These are phyloP conservation scores for Taurulus bubalis DNA, from an alignment of 2,113 vertebrate species.

Conservation along the genomic window DNA sequence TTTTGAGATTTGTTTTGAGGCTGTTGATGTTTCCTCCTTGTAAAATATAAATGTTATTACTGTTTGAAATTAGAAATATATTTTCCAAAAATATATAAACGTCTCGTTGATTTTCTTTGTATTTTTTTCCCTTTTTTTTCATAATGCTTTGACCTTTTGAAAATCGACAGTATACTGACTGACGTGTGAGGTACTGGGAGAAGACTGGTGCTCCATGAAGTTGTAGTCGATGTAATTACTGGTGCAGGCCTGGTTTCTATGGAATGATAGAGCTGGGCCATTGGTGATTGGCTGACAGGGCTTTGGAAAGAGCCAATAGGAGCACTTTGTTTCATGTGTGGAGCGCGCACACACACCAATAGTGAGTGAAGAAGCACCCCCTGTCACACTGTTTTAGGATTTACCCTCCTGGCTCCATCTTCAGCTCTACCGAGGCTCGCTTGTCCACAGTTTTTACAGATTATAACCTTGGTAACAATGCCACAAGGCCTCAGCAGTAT, in stretches of 20 bases:
- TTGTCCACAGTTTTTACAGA: constrained; percentile 68
- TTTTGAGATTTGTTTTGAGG: constrained; percentile 35
- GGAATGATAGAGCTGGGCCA: constrained; percentile 61
- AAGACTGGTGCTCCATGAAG: constrained; percentile 53
- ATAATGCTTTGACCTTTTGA: constrained; percentile 40
- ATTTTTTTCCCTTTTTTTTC: neutral
- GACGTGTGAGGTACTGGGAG: constrained; percentile 41
- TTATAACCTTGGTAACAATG: constrained; percentile 71
- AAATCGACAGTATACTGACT: neutral
- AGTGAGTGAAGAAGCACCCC: constrained; percentile 62
- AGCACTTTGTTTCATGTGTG: constrained; percentile 41
- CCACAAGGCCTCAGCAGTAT: constrained; percentile 59
- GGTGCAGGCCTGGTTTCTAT: constrained; percentile 78
- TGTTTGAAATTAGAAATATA: neutral
- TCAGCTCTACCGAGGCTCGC: constrained; percentile 53
- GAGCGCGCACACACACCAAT: constrained; percentile 65
- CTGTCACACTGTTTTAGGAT: constrained; percentile 76
- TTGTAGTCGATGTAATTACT: constrained; percentile 62
- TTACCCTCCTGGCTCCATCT: constrained; percentile 67
- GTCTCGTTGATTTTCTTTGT: neutral
- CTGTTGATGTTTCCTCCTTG: neutral
- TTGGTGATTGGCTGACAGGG: constrained; percentile 66
- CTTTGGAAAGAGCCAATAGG: constrained; percentile 72
- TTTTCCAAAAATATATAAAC: neutral
- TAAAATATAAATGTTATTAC: constrained; percentile 2